Evolutionary conservation across 2,797 vertebrate species (phyloP), one percentile per base, ranked within the genome.

Genomic region (Notolepis coatsorum): DNA sequence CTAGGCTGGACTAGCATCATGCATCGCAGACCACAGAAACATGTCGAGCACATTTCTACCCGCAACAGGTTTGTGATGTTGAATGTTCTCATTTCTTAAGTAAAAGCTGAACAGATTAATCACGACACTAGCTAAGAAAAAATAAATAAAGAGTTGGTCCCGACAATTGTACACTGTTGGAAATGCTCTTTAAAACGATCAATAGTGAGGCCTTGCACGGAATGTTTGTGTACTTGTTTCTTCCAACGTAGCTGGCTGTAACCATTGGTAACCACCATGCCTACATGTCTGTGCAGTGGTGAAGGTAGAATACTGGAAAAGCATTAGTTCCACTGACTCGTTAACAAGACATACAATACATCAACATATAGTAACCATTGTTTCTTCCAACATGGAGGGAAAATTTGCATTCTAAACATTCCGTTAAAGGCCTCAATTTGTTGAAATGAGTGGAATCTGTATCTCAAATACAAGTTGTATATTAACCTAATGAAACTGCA

Each of bases 1-100:
- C 65, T n/a, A 68, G 63, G 5, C 6, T 30, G 52, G 56, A n/a
- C 64, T 3, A 48, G 59, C 79, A 82, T 88, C 79, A 82, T 88
- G 84, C 80, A 82, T 60, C 2, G 17, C 72, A 65, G 58, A 58
- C 55, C 25, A 52, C 27, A 64, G 45, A 73, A 80, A 71, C 54
- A 30, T 72, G 60, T 41, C 38, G 46, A 54, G 59, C 61, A 5
- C 15, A 62, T 78, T 61, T 25, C 37, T 20, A 27, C 68, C 23
- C 49, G 21, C 48, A 71, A 31, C 48, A 55, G 31, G 27, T 0
- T 24, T 20, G 12, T 52, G 37, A 42, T 42, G 63, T 65, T 76
- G 21, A 57, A n/a, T 56, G 3, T 45, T 71, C 49, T 49, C 1
- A 49, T 73, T 55, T 7, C 53, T 28, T 31, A 0, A 9, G 54